These are phyloP conservation scores for Dynastes grantii DNA, from an alignment of 2,888 invertebrate species.

Conservation along the genomic window DNA sequence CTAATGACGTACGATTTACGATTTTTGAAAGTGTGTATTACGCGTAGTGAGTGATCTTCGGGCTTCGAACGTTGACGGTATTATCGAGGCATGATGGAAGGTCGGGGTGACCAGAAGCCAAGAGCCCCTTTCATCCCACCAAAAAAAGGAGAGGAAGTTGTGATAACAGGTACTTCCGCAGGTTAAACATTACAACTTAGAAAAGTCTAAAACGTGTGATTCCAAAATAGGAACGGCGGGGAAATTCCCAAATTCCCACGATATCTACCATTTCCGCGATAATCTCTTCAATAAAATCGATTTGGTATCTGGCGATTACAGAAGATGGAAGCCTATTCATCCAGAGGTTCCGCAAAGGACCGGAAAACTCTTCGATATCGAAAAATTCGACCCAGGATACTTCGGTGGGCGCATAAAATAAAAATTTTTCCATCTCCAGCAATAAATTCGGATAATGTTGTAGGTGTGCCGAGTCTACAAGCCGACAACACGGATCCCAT, in stretches of 20 bases:
- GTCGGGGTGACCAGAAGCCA: neutral
- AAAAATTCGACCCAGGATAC: slow-evolving; percentile 74
- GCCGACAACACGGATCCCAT: slow-evolving; percentile 74
- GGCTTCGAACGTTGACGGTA: neutral
- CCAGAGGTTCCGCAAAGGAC: slow-evolving; percentile 75
- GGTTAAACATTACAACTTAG: too few relatives aligned
- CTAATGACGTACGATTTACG: neutral
- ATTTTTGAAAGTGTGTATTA: neutral
- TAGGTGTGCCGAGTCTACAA: slow-evolving; percentile 79
- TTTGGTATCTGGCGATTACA: slow-evolving; percentile 85
- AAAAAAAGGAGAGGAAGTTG: slow-evolving; percentile 75
- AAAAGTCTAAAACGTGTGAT: neutral
- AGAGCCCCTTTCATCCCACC: slow-evolving; percentile 1
- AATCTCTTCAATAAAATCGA: slow-evolving; percentile 86
- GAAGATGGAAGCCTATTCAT: slow-evolving; percentile 82
- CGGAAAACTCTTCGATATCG: slow-evolving; percentile 76
- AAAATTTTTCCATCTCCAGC: neutral
- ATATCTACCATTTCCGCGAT: slow-evolving; percentile 79
- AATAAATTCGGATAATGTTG: slow-evolving; percentile 5
- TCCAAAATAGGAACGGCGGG: slow-evolving; percentile 72
- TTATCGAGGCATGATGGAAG: neutral
- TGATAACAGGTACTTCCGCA: slow-evolving; percentile 74
- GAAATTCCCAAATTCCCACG: slow-evolving; percentile 84
- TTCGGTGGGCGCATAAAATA: slow-evolving; percentile 68
- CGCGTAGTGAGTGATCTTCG: neutral